phyloP scores from a whole-genome alignment of 2,113 vertebrate genomes.

The Cnemophilus loriae region DNA sequence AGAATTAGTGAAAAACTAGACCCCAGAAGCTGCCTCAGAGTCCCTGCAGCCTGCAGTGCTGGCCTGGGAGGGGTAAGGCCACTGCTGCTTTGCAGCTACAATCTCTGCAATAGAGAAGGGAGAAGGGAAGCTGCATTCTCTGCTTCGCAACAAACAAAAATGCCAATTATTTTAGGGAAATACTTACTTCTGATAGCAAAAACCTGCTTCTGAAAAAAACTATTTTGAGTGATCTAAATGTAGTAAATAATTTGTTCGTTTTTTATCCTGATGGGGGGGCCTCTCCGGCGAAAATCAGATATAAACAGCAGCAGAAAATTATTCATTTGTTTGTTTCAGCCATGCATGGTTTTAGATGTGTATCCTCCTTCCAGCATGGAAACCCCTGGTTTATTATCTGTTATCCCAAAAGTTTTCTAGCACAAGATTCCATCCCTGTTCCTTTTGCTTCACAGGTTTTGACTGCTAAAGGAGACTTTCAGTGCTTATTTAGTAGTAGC shows the following conservation, averaged over 20 bases:
- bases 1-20: background rate
- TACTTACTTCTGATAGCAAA: background rate
- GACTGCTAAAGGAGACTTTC: background rate
- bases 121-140: background rate
- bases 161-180: background rate
- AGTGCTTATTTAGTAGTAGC: background rate
- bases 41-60: background rate
- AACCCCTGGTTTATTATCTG: background rate
- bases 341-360: background rate
- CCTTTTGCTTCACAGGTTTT: background rate
- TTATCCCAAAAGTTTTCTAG: background rate
- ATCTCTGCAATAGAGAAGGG: background rate
- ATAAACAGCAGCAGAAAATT: background rate
- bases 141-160: background rate
- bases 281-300: background rate
- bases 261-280: background rate
- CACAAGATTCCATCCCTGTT: background rate
- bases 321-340: background rate
- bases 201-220: background rate
- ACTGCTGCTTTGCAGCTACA: background rate
- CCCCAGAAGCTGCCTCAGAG: background rate
- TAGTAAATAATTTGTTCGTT: background rate
- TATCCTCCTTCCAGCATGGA: background rate
- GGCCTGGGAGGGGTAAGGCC: background rate
- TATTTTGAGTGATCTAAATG: background rate